Conservation (phyloP, 1,140 invertebrate genomes). For the Euschistus heros region DNA sequence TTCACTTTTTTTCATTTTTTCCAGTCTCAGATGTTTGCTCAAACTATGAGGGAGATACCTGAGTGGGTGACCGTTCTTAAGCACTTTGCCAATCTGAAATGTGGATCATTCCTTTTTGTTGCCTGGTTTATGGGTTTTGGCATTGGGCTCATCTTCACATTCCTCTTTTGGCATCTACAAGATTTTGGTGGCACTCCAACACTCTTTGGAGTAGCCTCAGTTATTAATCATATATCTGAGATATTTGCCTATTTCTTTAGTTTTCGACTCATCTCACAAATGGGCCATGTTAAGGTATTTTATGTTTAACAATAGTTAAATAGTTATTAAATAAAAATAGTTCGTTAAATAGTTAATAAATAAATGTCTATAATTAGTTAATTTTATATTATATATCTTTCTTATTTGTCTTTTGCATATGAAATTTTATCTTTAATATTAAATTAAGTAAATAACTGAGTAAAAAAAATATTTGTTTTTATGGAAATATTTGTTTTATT, state of each 20-base stretch:
- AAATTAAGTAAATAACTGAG: too few species aligned
- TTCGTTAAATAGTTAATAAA: too few species aligned
- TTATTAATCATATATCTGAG: slow-evolving; percentile 98
- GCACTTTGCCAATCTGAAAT: slow-evolving; percentile 83
- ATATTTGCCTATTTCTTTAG: slow-evolving; percentile 98
- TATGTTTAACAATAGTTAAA: too few species aligned
- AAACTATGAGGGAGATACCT: slow-evolving; percentile 77
- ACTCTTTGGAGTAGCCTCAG: slow-evolving; percentile 93
- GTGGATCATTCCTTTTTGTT: slow-evolving; percentile 87
- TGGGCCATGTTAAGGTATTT: slow-evolving; percentile 81
- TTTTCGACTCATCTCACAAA: slow-evolving; percentile 84
- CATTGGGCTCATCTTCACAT: slow-evolving; percentile 98
- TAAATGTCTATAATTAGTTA: too few species aligned
- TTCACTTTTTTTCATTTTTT: slow-evolving; percentile 30
- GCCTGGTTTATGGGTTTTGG: slow-evolving; percentile 99
- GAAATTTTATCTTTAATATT: too few species aligned
- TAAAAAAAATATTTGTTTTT: too few species aligned
- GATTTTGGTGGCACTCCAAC: slow-evolving; percentile 95
- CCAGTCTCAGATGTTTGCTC: slow-evolving; percentile 85
- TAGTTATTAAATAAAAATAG: too few species aligned
- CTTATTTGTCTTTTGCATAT: too few species aligned
- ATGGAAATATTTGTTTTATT: too few species aligned
- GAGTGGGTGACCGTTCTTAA: slow-evolving; percentile 85
- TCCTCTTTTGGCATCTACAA: slow-evolving; percentile 97
- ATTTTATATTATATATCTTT: too few species aligned